Conservation (phyloP, 2,888 invertebrate genomes). For the Nephrotoma guestfalica region DNA sequence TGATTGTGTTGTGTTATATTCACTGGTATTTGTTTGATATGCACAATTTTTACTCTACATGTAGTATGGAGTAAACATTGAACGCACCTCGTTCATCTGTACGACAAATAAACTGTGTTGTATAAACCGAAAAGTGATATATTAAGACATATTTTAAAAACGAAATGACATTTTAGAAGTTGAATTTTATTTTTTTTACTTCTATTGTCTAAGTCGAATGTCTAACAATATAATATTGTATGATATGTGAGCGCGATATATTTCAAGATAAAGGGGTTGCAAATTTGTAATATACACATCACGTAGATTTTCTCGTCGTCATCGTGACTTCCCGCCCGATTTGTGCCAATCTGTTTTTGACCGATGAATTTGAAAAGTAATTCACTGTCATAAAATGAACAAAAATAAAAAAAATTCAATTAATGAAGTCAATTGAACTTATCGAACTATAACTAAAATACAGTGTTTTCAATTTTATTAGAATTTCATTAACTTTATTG, state of each 20-base stretch:
- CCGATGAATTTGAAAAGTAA: neutral
- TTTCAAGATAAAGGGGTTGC: no score
- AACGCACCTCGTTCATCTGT: neutral
- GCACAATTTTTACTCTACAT: neutral
- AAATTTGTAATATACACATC: no score
- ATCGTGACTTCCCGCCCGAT: neutral
- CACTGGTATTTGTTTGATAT: neutral
- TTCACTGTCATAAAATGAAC: neutral
- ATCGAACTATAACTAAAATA: neutral
- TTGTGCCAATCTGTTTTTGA: neutral
- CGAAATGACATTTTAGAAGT: no score
- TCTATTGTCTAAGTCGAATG: no score
- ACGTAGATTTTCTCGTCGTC: no score
- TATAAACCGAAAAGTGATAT: no score
- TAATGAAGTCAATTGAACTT: neutral
- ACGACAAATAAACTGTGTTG: no score
- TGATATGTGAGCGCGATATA: no score
- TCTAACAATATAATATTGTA: no score
- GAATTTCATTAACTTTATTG: neutral
- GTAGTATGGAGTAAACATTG: neutral
- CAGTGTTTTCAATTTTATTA: neutral
- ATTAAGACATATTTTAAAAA: no score
- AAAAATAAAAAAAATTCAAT: neutral
- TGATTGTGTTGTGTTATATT: neutral
- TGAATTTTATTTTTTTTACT: no score